Evolutionary conservation across 2,888 invertebrate genomes (phyloP), one percentile per base, ranked within the genome.

Genomic region (Lymantria monacha): DNA sequence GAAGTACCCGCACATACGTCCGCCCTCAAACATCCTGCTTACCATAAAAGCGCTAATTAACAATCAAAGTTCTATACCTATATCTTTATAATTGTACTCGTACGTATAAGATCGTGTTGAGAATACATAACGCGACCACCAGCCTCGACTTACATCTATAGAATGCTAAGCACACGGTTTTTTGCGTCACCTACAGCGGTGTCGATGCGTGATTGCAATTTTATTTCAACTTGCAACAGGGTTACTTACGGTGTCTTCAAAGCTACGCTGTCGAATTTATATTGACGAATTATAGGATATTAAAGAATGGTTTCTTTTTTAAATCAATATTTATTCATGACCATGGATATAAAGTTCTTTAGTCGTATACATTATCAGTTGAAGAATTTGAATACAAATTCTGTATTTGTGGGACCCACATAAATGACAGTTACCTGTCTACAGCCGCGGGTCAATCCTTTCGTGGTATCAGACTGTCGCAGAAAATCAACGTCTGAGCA

Each of bases 131-230:
- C 55, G 10, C 57, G 78, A 79, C 78, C 78, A 79, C 78, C 78
- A 57, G 61, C 61, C 37, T 54, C 44, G 71, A 36, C 40, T 46
- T 49, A 51, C 54, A 56, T 46, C 46, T 30, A 41, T 57, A 61
- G 67, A 59, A 71, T 69, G 69, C 64, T 69, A 71, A 67, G 53
- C 69, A 50, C 51, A 56, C 36, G 52, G 52, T 61, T 70, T 74
- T 77, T 76, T 72, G 72, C 71, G 73, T 73, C 75, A 75, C 73
- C 76, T 69, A 74, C 75, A 63, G 68, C 73, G 58, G 48, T 66
- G 68, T 46, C 14, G 13, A 11, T 55, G 45, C 66, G 67, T 67
- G 66, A 66, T 66, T 67, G 66, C 62, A 62, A 67, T 66, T 66
- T 56, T 60, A 64, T 64, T 61, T 58, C n/a, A 42, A 51, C 52